phyloP scores from a whole-genome alignment of 2,888 invertebrate species.

The Pomacea canaliculata region DNA sequence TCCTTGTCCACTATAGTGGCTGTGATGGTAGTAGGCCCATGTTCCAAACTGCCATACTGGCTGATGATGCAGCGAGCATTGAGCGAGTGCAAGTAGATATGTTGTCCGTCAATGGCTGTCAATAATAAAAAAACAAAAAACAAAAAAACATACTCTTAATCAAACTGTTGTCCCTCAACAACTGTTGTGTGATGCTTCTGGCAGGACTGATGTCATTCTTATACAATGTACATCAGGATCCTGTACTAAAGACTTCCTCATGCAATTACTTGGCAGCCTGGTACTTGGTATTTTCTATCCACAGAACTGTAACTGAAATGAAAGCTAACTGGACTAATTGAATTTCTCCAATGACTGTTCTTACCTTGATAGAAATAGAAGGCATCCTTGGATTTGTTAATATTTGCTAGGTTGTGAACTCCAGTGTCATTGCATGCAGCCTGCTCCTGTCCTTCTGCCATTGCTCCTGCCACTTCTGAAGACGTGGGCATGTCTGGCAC shows the following conservation, averaged over 20 bases:
- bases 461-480: slow-evolving; percentile 42
- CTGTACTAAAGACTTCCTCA: too few relatives aligned
- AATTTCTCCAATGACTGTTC: background rate
- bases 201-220: too few relatives aligned
- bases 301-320: too few relatives aligned
- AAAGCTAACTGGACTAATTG: too few relatives aligned
- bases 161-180: background rate
- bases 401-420: slow-evolving; percentile 27
- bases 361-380: slow-evolving; percentile 88
- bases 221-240: too few relatives aligned
- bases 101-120: slow-evolving; percentile 89
- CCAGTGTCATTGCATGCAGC: slow-evolving; percentile 45
- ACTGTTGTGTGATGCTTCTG: too few relatives aligned
- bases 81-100: slow-evolving; percentile 89
- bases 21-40: slow-evolving; percentile 80
- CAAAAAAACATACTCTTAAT: background rate
- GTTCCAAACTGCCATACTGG: slow-evolving; percentile 85
- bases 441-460: slow-evolving; percentile 70
- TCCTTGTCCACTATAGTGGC: slow-evolving; percentile 91
- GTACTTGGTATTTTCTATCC: too few relatives aligned
- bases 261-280: too few relatives aligned
- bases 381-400: slow-evolving; percentile 35
- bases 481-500: background rate
- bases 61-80: slow-evolving; percentile 90
- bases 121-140: background rate